Percentiles rank a stretch among this genome's conserved stretches.
Evolutionary conservation across 2,888 invertebrate species (phyloP).

Genomic region (Andricus curvator): DNA sequence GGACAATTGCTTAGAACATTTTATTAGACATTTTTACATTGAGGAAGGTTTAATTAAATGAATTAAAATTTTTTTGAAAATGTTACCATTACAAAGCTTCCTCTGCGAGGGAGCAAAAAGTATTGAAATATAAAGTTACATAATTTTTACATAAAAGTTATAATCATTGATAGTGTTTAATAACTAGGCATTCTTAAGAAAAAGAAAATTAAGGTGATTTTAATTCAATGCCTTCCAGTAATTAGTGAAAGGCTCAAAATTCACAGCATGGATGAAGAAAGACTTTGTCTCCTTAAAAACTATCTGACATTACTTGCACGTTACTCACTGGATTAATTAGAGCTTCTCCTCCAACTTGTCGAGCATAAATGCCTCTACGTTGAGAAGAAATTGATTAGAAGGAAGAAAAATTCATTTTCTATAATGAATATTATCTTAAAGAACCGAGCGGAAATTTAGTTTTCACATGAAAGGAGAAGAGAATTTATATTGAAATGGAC

Average conservation of each 20-base stretch:
- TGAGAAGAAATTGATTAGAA: background rate
- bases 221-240: background rate
- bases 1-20: too few relatives aligned
- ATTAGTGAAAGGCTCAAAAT: slow-evolving; percentile 18
- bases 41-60: too few relatives aligned
- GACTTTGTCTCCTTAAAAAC: slow-evolving; percentile 28
- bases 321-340: slow-evolving; percentile 34
- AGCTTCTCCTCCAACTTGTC: background rate
- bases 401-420: background rate
- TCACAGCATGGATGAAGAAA: slow-evolving; percentile 17
- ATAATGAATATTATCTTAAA: background rate
- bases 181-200: background rate
- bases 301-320: slow-evolving; percentile 32
- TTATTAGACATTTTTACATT: too few relatives aligned
- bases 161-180: background rate
- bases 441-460: background rate
- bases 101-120: too few relatives aligned
- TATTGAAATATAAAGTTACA: background rate
- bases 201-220: background rate
- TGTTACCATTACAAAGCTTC: too few relatives aligned
- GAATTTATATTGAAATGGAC: background rate
- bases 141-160: background rate
- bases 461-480: background rate
- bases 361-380: background rate
- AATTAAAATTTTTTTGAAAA: too few relatives aligned